Conservation (phyloP, 1,140 invertebrate genomes). For the Conus ventricosus region DNA sequence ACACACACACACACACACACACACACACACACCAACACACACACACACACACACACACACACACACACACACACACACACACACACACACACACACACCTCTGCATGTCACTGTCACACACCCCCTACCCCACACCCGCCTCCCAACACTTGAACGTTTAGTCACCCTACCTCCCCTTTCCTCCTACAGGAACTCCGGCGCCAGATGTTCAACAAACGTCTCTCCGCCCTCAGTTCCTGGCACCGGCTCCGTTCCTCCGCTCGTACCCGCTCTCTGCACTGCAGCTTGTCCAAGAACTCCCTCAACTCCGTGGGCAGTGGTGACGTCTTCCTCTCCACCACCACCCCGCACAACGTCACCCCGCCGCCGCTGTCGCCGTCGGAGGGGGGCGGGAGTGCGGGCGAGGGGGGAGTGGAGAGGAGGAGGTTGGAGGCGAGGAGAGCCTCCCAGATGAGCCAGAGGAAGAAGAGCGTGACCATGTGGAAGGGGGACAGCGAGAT, state of each 20-base stretch:
- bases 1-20: no score
- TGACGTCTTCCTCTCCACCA: background rate
- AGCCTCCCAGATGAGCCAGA: background rate
- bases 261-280: background rate
- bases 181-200: slow-evolving; percentile 19
- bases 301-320: slow-evolving; percentile 7
- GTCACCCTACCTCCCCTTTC: no score
- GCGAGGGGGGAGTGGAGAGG: background rate
- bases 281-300: background rate
- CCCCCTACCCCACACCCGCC: no score
- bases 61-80: no score
- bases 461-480: slow-evolving; percentile 43
- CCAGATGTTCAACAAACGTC: slow-evolving; percentile 28
- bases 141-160: no score
- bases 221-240: background rate
- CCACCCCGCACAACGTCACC: background rate
- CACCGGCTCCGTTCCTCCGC: background rate
- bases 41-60: no score
- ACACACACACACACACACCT: no score
- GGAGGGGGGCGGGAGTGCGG: background rate
- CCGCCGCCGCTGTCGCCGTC: background rate
- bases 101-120: no score
- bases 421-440: background rate
- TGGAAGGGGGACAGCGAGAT: slow-evolving; percentile 63
- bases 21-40: no score